These are phyloP conservation scores for Pachypeltis micranthus DNA, from an alignment of 1,140 invertebrate genomes.

Conservation along the genomic window DNA sequence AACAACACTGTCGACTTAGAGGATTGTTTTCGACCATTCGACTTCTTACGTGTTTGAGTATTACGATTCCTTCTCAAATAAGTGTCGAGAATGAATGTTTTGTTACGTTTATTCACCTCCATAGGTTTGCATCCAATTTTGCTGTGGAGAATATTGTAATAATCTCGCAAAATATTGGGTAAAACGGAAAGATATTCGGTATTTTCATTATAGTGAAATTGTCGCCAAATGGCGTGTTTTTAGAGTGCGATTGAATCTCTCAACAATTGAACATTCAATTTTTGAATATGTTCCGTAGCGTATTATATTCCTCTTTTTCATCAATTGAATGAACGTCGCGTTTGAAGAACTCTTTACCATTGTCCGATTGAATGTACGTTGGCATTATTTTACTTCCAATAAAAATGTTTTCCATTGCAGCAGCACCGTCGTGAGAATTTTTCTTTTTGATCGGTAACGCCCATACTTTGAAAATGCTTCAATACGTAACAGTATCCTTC, in stretches of 20 bases:
- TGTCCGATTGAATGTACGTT: constrained; percentile 20
- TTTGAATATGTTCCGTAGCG: constrained; percentile 31
- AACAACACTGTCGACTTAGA: constrained; percentile 23
- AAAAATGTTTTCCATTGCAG: constrained; percentile 3
- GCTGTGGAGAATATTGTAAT: constrained; percentile 36
- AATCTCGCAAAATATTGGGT: constrained; percentile 31
- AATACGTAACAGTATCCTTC: constrained; percentile 28
- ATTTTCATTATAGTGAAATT: constrained; percentile 35
- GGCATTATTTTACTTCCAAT: constrained; percentile 20
- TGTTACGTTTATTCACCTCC: constrained; percentile 29
- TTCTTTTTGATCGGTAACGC: constrained; percentile 29
- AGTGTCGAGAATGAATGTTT: constrained; percentile 14
- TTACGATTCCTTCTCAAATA: not conserved
- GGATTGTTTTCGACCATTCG: no score
- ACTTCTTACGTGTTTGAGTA: no score
- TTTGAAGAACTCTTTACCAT: constrained; percentile 30
- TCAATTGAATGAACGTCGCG: constrained; percentile 27
- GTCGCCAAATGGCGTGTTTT: constrained; percentile 34
- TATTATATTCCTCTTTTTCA: constrained; percentile 30
- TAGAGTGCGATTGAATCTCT: constrained; percentile 36
- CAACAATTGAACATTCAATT: constrained; percentile 34
- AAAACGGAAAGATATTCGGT: constrained; percentile 34
- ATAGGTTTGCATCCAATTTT: constrained; percentile 35
- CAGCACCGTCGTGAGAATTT: constrained; percentile 24
- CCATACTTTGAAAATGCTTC: constrained; percentile 31